phyloP scores from a whole-genome alignment of 2,888 invertebrate genomes.

The Norana najaformis region DNA sequence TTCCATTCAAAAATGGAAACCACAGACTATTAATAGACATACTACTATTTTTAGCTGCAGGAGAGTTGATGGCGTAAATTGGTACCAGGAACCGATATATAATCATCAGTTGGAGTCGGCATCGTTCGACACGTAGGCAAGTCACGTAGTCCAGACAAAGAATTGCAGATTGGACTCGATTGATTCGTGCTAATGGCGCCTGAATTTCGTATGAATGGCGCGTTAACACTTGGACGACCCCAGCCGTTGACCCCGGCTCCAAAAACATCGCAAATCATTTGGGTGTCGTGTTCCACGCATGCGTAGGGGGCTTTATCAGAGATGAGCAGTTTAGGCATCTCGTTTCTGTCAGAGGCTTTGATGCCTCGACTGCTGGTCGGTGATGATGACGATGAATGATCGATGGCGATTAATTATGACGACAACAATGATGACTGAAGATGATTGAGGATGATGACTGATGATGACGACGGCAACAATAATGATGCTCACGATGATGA shows the following conservation, averaged over 20 bases:
- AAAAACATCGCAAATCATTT: background rate
- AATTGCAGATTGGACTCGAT: background rate
- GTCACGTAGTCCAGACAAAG: background rate
- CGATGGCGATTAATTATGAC: background rate
- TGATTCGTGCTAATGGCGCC: background rate
- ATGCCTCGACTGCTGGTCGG: background rate
- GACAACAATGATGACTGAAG: background rate
- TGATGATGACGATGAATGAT: background rate
- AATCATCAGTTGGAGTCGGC: background rate
- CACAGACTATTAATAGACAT: background rate
- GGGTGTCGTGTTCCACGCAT: background rate
- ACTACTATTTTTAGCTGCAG: background rate
- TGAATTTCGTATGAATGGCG: background rate
- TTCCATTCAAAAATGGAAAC: background rate
- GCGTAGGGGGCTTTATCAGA: background rate
- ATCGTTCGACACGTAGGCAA: background rate
- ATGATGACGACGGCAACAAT: background rate
- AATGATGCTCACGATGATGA: background rate
- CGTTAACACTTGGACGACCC: constrained; percentile 14
- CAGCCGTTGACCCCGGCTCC: background rate
- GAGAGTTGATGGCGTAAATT: background rate
- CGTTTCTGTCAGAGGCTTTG: background rate
- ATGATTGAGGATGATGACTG: background rate
- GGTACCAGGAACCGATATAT: background rate
- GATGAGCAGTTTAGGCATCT: background rate